These are phyloP conservation scores for Scaptomyza caliginosa DNA, from an alignment of 2,888 invertebrate species.

Conservation along the genomic window DNA sequence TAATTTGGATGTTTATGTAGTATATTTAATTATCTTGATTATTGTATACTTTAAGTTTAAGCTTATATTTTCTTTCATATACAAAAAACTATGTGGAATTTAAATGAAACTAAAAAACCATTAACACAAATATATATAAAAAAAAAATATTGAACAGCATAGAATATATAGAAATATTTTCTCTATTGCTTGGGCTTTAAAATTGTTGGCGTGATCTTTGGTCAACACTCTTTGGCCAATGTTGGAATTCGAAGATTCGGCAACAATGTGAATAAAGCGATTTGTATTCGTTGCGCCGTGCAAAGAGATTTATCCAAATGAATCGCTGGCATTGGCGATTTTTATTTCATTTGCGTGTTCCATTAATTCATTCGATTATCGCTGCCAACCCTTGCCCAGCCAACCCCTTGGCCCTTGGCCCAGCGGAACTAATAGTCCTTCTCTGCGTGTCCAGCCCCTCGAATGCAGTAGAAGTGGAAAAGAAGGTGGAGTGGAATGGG, in stretches of 20 bases:
- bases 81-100: neutral
- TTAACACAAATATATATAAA: neutral
- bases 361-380: slow-evolving; percentile 76
- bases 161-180: neutral
- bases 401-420: neutral
- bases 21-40: neutral
- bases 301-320: slow-evolving; percentile 59
- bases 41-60: neutral
- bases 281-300: slow-evolving; percentile 25
- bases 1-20: slow-evolving; percentile 84
- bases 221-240: neutral
- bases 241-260: neutral
- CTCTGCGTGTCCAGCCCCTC: slow-evolving; percentile 59
- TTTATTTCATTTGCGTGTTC: slow-evolving; percentile 69
- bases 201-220: neutral
- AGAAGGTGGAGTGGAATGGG: slow-evolving; percentile 2
- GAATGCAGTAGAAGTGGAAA: slow-evolving; percentile 5
- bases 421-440: slow-evolving; percentile 62
- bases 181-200: neutral
- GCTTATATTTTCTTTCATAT: neutral
- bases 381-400: slow-evolving; percentile 26
- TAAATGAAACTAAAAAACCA: neutral
- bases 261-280: slow-evolving; percentile 3
- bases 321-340: slow-evolving; percentile 58
- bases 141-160: neutral